phyloP scores from a whole-genome alignment of 1,140 invertebrate genomes.

The Pristionchus pacificus region DNA sequence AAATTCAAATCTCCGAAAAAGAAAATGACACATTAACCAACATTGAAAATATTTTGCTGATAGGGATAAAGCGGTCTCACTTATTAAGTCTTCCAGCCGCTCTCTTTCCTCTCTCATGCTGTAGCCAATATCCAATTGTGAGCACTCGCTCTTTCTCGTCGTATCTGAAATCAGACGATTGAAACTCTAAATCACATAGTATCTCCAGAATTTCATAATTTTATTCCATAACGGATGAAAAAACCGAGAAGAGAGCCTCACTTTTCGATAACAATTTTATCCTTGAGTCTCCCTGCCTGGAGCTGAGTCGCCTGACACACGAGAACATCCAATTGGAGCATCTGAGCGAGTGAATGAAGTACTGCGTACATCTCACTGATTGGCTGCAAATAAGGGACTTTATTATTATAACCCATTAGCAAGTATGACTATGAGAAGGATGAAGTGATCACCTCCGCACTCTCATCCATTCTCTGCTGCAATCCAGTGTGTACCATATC shows the following conservation, averaged over 20 bases:
- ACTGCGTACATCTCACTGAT: conserved; percentile 29
- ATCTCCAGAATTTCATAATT: too few relatives aligned
- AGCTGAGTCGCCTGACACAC: conserved; percentile 86
- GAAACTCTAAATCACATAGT: too few relatives aligned
- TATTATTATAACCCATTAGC: conserved; percentile 1
- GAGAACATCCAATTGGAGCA: conserved; percentile 85
- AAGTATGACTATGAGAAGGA: neutral
- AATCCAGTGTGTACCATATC: conserved; percentile 84
- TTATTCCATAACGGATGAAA: neutral
- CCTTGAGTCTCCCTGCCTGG: conserved; percentile 67
- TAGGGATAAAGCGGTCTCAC: too few relatives aligned
- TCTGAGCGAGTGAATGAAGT: conserved; percentile 81
- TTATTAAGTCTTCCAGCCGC: neutral
- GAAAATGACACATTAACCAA: conserved; percentile 33
- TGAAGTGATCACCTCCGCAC: conserved; percentile 11
- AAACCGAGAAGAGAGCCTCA: neutral
- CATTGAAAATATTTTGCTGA: neutral
- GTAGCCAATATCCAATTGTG: conserved; percentile 33
- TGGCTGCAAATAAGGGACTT: conserved; percentile 21
- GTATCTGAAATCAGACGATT: too few relatives aligned
- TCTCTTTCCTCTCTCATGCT: conserved; percentile 4
- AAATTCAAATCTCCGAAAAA: too few relatives aligned
- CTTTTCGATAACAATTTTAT: conserved; percentile 64
- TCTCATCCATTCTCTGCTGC: conserved; percentile 68
- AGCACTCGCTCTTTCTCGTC: conserved; percentile 27